A percentile compares a stretch with the other conserved stretches of the same genome.
Evolutionary conservation across 2,888 invertebrate species (phyloP).

Genomic region (Thecocarcelia acutangulata): DNA sequence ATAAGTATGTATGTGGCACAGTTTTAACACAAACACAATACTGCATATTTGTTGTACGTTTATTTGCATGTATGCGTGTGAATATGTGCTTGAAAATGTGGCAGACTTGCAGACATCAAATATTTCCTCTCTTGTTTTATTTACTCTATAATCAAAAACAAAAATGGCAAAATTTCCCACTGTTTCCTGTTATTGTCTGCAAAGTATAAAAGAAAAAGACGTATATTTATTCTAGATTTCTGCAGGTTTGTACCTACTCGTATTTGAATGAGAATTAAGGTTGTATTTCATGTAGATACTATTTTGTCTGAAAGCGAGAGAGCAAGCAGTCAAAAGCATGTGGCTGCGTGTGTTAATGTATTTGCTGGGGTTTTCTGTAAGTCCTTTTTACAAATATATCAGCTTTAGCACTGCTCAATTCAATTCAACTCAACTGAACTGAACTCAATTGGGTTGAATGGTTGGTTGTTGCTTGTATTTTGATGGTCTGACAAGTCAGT

Average conservation of each 20-base stretch:
- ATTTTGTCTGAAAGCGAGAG: neutral
- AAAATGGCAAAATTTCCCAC: slow-evolving; percentile 37
- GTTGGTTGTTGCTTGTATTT: slow-evolving; percentile 61
- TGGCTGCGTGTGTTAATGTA: neutral
- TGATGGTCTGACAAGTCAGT: slow-evolving; percentile 65
- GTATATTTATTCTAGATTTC: neutral
- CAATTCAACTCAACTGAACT: slow-evolving; percentile 38
- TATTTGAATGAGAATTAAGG: slow-evolving; percentile 22
- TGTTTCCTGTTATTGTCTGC: slow-evolving; percentile 54
- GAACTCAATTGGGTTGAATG: slow-evolving; percentile 58
- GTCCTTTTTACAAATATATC: slow-evolving; percentile 26
- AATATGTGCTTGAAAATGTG: neutral
- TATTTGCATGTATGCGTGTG: neutral
- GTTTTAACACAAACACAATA: slow-evolving; percentile 25
- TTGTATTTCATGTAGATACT: too few species aligned
- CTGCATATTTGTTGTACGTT: neutral
- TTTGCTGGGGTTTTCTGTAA: slow-evolving; percentile 17
- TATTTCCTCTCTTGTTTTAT: slow-evolving; percentile 18
- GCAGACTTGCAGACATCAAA: slow-evolving; percentile 41
- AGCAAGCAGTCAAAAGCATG: too few species aligned
- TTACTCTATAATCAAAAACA: slow-evolving; percentile 13
- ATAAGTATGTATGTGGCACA: slow-evolving; percentile 32
- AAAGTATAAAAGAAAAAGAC: neutral
- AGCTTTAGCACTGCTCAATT: slow-evolving; percentile 33
- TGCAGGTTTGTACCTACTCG: neutral